These are phyloP conservation scores for Laterallus jamaicensis DNA, from an alignment of 2,113 vertebrate species.

Conservation along the genomic window DNA sequence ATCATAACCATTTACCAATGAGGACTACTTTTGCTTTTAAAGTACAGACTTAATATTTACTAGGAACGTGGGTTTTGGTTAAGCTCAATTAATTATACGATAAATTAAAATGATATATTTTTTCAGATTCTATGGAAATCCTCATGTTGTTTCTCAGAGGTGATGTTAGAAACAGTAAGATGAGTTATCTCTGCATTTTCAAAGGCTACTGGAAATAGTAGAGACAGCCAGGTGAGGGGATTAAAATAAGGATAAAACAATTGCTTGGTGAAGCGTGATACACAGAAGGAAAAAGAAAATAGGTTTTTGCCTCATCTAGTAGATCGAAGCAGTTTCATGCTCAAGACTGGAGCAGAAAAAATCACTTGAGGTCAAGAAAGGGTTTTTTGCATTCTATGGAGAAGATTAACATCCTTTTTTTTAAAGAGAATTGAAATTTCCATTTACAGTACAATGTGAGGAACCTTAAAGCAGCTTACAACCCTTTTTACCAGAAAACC, in stretches of 20 bases:
- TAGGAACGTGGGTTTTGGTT: background rate
- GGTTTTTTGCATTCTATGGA: background rate
- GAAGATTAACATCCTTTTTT: background rate
- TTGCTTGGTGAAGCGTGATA: background rate
- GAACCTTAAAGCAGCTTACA: background rate
- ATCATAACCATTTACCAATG: background rate
- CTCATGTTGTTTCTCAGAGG: background rate
- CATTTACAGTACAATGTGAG: background rate
- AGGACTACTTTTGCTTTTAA: background rate
- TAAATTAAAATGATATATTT: background rate
- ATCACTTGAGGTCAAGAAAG: background rate
- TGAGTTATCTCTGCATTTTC: background rate
- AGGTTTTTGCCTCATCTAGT: background rate
- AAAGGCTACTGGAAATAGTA: background rate
- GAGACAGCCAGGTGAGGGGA: background rate
- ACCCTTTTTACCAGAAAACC: background rate
- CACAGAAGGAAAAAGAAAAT: background rate
- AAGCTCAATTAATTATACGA: background rate
- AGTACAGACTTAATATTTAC: background rate
- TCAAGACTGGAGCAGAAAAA: background rate
- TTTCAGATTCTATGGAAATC: background rate
- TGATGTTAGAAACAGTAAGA: background rate
- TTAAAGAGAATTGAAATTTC: background rate
- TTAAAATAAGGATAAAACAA: slow-evolving; percentile 17
- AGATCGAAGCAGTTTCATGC: background rate